A percentile compares a stretch with the other conserved stretches of the same genome.
Evolutionary conservation across 2,888 invertebrate species (phyloP).

Genomic region (Stenchaetothrips biformis): DNA sequence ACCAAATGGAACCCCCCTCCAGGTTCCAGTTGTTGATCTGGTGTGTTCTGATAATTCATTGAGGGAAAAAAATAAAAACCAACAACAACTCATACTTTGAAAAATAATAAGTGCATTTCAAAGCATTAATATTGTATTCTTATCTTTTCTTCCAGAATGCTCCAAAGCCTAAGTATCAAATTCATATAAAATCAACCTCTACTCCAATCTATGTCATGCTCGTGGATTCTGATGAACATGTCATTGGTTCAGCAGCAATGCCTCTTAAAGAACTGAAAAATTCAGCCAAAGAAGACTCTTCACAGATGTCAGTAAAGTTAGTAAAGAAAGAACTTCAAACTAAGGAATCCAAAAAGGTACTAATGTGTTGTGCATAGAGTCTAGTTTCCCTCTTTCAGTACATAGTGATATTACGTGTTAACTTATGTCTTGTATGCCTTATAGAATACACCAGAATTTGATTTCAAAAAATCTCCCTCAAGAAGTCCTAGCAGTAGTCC

Average conservation of each 20-base stretch:
- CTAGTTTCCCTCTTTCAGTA: not conserved
- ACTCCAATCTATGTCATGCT: constrained; percentile 11
- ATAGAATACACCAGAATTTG: not conserved
- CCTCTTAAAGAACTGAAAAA: not conserved
- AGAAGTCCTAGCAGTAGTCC: constrained; percentile 2
- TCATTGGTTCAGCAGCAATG: not conserved
- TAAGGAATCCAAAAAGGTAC: not conserved
- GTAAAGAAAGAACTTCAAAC: not conserved
- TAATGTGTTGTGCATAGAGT: not conserved
- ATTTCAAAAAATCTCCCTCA: not conserved
- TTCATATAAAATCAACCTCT: not conserved
- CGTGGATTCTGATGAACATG: not conserved
- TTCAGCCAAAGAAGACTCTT: not conserved
- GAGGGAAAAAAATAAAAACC: not conserved
- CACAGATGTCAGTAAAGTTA: not conserved
- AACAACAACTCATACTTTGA: too few relatives aligned
- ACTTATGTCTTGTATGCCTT: not conserved
- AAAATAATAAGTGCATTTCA: not conserved
- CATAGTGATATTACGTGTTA: not conserved
- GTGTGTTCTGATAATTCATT: not conserved
- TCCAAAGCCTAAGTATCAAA: not conserved
- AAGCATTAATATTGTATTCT: not conserved
- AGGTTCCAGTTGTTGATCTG: constrained; percentile 3
- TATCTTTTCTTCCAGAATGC: not conserved
- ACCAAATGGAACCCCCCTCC: not conserved